Conservation (phyloP, 2,888 invertebrate species). For the Apotomis betuletana region DNA sequence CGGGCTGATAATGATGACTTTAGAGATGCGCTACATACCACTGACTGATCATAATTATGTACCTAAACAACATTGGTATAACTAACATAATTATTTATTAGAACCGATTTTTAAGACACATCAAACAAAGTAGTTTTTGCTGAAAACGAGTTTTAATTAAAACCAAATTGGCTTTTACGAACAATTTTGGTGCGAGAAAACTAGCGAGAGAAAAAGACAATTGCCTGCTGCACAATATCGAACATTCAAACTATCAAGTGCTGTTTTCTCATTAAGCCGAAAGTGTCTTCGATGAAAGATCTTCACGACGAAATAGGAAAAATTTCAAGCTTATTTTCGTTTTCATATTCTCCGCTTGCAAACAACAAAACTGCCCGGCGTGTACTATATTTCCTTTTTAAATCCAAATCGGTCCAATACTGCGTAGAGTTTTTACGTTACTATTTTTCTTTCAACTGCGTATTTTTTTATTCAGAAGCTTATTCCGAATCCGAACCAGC, state of each 20-base stretch:
- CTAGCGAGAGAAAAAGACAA: no score
- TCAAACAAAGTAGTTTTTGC: not conserved
- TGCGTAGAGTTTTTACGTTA: not conserved
- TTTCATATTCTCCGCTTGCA: not conserved
- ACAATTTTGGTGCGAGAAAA: not conserved
- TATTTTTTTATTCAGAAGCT: no score
- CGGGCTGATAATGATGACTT: no score
- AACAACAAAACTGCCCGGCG: not conserved
- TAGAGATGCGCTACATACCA: no score
- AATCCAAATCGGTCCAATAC: not conserved
- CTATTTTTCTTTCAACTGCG: no score
- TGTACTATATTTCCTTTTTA: not conserved
- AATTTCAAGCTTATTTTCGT: not conserved
- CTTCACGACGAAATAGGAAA: not conserved
- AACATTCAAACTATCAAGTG: no score
- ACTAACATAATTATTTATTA: no score
- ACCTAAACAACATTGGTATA: no score
- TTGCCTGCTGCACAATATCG: no score
- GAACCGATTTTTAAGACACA: not conserved
- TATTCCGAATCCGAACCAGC: no score
- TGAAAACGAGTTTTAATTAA: conserved; percentile 4
- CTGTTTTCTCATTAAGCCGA: no score
- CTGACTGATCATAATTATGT: no score
- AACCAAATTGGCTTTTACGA: not conserved
- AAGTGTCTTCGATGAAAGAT: not conserved